phyloP scores from a whole-genome alignment of 35 echinoderm and acorn worm genomes.

The Apostichopus parvimensis region DNA sequence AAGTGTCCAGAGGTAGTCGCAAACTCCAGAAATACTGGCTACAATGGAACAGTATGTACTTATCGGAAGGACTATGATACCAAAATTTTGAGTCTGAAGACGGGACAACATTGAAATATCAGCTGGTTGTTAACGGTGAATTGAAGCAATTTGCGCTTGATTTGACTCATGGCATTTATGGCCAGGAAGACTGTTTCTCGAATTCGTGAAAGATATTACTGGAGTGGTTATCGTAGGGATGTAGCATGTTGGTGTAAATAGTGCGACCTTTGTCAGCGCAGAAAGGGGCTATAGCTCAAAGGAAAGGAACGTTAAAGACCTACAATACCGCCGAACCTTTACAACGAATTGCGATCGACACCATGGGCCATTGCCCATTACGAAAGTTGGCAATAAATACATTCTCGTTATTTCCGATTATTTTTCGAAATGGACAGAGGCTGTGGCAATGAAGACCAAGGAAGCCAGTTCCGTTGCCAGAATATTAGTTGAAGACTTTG shows the following conservation, averaged over 20 bases:
- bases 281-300: neutral
- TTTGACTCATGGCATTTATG: neutral
- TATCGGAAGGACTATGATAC: neutral
- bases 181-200: neutral
- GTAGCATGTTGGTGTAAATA: neutral
- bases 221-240: conserved; percentile 7
- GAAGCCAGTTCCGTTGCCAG: neutral
- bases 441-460: neutral
- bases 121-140: neutral
- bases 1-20: neutral
- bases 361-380: conserved; percentile 26
- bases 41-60: neutral
- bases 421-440: conserved; percentile 45
- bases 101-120: neutral
- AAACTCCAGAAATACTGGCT: neutral
- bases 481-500: neutral
- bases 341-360: conserved; percentile 52
- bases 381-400: conserved; percentile 39
- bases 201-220: neutral
- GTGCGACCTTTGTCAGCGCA: neutral
- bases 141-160: neutral
- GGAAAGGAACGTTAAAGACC: neutral
- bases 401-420: conserved; percentile 50
- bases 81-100: neutral
- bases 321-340: conserved; percentile 1